Percentiles rank a stretch among this genome's conserved stretches.
Evolutionary conservation across 2,888 invertebrate species (phyloP).

Genomic region (Alviniconcha strummeri): DNA sequence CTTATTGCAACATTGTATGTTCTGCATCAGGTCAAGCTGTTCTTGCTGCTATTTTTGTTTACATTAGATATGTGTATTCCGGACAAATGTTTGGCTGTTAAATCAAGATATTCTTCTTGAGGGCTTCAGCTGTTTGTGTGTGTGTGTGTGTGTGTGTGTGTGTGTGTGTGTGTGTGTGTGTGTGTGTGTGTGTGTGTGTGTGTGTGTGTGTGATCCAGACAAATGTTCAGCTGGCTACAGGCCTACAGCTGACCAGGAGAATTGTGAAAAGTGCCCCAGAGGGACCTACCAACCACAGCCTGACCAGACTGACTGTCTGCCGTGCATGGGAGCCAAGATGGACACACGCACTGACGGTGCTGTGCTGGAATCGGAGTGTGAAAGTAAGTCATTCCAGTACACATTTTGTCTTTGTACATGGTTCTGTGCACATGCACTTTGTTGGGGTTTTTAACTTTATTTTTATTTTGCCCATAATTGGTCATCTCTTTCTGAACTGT

Average conservation of each 20-base stretch:
- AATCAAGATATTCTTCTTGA: too few relatives aligned
- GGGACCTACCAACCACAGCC: slow-evolving; percentile 68
- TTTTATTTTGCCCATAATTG: too few relatives aligned
- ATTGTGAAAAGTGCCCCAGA: slow-evolving; percentile 77
- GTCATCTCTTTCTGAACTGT: too few relatives aligned
- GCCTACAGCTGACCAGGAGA: slow-evolving; percentile 26
- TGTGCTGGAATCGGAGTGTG: slow-evolving; percentile 45
- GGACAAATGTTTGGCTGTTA: too few relatives aligned
- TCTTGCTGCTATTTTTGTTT: neutral
- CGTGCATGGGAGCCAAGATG: slow-evolving; percentile 41
- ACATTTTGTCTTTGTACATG: too few relatives aligned
- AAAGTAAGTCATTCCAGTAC: slow-evolving; percentile 20
- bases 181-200: too few relatives aligned
- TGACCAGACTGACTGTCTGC: slow-evolving; percentile 85
- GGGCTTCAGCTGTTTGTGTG: neutral
- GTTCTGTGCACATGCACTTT: too few relatives aligned
- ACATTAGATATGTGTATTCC: neutral
- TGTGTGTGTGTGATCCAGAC: slow-evolving; percentile 18
- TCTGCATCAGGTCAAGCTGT: neutral
- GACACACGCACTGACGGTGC: slow-evolving; percentile 1
- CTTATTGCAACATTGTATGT: neutral
- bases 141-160: too few relatives aligned
- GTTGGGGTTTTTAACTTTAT: too few relatives aligned
- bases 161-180: too few relatives aligned
- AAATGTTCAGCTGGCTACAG: slow-evolving; percentile 34